phyloP scores from a whole-genome alignment of 2,888 invertebrate species.

The Caenorhabditis sp. region DNA sequence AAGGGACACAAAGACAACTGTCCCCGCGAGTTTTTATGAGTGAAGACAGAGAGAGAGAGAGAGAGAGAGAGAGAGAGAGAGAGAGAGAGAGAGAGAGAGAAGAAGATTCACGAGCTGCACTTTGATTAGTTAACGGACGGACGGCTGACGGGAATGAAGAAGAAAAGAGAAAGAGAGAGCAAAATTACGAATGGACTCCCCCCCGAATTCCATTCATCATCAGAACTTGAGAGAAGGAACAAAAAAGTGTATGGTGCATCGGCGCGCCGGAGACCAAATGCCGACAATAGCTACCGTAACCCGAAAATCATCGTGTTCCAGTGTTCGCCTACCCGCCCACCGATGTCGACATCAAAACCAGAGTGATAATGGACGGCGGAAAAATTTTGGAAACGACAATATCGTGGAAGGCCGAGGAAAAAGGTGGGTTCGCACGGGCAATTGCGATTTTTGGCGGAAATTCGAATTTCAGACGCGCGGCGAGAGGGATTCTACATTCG shows the following conservation, averaged over 20 bases:
- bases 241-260: too few relatives aligned
- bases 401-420: conserved; percentile 59
- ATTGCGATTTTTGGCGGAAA: background rate
- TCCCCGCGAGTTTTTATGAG: conserved; percentile 26
- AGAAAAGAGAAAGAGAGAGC: too few relatives aligned
- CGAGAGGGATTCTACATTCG: conserved; percentile 68
- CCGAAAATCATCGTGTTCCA: conserved; percentile 41
- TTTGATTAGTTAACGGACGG: too few relatives aligned
- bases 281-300: too few relatives aligned
- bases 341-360: conserved; percentile 60
- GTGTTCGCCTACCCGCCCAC: conserved; percentile 66
- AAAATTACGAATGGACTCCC: too few relatives aligned
- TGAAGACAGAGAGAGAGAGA: too few relatives aligned
- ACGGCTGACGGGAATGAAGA: too few relatives aligned
- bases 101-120: too few relatives aligned
- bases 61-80: too few relatives aligned
- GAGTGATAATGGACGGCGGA: conserved; percentile 64
- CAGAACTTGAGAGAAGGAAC: background rate
- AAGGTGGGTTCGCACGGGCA: conserved; percentile 27
- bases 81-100: too few relatives aligned
- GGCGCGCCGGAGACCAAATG: too few relatives aligned
- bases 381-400: conserved; percentile 69
- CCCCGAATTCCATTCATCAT: background rate
- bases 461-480: conserved; percentile 54
- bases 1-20: too few relatives aligned